A percentile compares a stretch with the other conserved stretches of the same genome.
Evolutionary conservation across 2,113 vertebrate species (phyloP).

Genomic region (Gymnocephalus cernua): DNA sequence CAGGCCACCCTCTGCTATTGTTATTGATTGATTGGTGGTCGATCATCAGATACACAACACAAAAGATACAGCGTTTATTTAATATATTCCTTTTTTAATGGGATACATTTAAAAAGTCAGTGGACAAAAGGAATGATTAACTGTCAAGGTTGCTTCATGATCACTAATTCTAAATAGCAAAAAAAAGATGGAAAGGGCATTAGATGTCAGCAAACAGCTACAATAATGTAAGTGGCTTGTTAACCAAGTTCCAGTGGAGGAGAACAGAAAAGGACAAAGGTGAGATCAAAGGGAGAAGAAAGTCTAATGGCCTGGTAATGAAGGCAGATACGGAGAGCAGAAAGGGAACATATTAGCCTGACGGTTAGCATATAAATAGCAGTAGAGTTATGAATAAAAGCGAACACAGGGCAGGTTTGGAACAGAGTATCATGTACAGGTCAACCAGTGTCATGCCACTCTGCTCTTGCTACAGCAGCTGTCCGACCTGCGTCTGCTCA

Average conservation of each 20-base stretch:
- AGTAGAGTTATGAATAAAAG: slow-evolving; percentile 44
- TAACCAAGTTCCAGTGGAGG: neutral
- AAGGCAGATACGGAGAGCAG: neutral
- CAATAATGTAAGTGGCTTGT: slow-evolving; percentile 2
- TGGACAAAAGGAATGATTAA: slow-evolving; percentile 36
- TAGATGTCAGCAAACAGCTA: neutral
- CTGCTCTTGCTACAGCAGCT: slow-evolving; percentile 44
- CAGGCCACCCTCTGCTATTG: slow-evolving; percentile 21
- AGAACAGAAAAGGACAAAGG: neutral
- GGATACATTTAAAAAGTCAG: slow-evolving; percentile 19
- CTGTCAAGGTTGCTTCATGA: slow-evolving; percentile 30
- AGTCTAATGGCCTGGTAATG: neutral
- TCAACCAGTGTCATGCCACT: slow-evolving; percentile 12
- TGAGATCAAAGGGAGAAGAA: slow-evolving; percentile 10
- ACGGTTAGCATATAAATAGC: neutral
- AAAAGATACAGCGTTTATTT: slow-evolving; percentile 30
- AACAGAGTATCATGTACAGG: slow-evolving; percentile 22
- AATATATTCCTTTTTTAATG: slow-evolving; percentile 28
- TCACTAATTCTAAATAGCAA: slow-evolving; percentile 6
- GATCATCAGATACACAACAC: slow-evolving; percentile 38
- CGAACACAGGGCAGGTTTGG: slow-evolving; percentile 5
- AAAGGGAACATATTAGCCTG: neutral
- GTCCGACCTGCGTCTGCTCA: neutral
- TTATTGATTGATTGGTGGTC: slow-evolving; percentile 34
- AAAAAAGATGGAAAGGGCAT: slow-evolving; percentile 2